Conservation (phyloP, 2,797 vertebrate species). For the Gallirallus australis region DNA sequence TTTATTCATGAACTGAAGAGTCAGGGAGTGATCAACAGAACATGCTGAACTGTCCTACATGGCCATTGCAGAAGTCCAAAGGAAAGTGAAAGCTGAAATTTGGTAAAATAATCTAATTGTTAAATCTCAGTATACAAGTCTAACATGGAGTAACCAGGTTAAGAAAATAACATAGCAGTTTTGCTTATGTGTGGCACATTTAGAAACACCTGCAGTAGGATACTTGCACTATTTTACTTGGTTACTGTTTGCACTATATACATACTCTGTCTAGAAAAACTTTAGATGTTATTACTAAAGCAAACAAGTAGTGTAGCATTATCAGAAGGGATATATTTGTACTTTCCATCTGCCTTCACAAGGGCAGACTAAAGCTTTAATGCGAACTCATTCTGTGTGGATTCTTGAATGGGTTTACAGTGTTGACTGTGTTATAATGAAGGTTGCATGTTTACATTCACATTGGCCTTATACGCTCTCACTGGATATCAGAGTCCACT, state of each 20-base stretch:
- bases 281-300: not conserved
- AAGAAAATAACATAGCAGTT: not conserved
- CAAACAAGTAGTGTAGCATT: not conserved
- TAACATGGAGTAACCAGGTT: not conserved
- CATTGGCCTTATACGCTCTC: not conserved
- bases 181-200: not conserved
- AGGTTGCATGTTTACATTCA: not conserved
- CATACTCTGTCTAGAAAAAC: not conserved
- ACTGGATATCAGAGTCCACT: not conserved
- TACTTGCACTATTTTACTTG: not conserved
- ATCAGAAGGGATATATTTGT: not conserved
- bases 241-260: not conserved
- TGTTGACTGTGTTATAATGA: not conserved
- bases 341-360: not conserved
- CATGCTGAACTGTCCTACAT: too few relatives aligned
- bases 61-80: too few relatives aligned
- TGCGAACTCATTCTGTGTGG: not conserved
- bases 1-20: too few relatives aligned
- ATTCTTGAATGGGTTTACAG: not conserved
- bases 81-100: not conserved
- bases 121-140: not conserved
- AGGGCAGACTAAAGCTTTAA: not conserved
- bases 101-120: not conserved
- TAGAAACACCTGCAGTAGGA: not conserved
- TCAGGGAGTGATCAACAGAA: too few relatives aligned